A percentile compares a stretch with the other conserved stretches of the same genome.
Evolutionary conservation across 2,888 invertebrate genomes (phyloP).

Genomic region (Himalopsyche japonica): DNA sequence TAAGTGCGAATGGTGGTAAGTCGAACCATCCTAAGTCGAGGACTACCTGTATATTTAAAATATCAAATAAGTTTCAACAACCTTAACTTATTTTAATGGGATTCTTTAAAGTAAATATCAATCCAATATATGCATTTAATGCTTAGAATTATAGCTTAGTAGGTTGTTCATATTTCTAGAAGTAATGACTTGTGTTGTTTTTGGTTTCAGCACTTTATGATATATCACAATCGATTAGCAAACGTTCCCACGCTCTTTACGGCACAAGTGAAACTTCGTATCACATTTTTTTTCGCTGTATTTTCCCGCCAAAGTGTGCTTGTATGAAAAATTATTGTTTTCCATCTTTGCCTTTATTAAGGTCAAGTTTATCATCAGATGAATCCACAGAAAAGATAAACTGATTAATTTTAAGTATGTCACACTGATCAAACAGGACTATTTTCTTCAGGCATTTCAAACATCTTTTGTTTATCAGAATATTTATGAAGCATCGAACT

Average conservation of each 20-base stretch:
- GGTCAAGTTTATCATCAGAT: background rate
- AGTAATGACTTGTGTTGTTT: background rate
- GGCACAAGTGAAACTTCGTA: background rate
- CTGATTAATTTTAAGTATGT: too few relatives aligned
- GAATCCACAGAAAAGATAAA: too few relatives aligned
- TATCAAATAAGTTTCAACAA: too few relatives aligned
- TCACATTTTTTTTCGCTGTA: background rate
- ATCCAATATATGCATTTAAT: background rate
- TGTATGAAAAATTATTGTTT: background rate
- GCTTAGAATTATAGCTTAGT: background rate
- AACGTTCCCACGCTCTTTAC: background rate
- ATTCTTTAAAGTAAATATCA: too few relatives aligned
- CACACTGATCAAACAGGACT: too few relatives aligned
- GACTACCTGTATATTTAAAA: too few relatives aligned
- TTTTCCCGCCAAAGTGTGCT: background rate
- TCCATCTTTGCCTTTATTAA: background rate
- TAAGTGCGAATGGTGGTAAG: too few relatives aligned
- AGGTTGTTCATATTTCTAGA: background rate
- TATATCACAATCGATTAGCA: background rate
- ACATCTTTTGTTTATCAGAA: too few relatives aligned
- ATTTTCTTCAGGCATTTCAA: too few relatives aligned
- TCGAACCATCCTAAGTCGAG: too few relatives aligned
- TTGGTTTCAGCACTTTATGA: background rate
- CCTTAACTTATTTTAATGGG: too few relatives aligned
- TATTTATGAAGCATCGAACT: too few relatives aligned